phyloP scores from a whole-genome alignment of 2,888 invertebrate species.

The Allygus modestus region DNA sequence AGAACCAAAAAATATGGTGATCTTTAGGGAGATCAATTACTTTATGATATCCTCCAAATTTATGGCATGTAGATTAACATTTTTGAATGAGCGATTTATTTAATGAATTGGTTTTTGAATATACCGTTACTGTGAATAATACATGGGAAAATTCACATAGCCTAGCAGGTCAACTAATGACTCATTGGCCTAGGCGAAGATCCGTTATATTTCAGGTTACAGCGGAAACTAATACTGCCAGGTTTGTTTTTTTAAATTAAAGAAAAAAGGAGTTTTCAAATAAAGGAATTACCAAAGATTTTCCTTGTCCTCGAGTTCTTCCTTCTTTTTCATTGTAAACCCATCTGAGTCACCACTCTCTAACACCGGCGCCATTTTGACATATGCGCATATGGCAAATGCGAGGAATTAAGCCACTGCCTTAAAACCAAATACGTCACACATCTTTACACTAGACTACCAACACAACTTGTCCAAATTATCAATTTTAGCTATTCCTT shows the following conservation, averaged over 20 bases:
- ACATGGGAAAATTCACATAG: constrained; percentile 48
- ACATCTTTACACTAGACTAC: background rate
- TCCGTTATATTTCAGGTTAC: background rate
- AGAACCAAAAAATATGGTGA: too few relatives aligned
- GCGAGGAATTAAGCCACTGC: constrained; percentile 10
- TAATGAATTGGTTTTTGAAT: too few relatives aligned
- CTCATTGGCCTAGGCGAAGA: constrained; percentile 42
- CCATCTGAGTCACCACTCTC: constrained; percentile 57
- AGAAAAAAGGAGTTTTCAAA: background rate
- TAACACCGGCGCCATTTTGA: constrained; percentile 64
- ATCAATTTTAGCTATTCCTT: too few relatives aligned
- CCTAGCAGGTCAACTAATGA: constrained; percentile 53
- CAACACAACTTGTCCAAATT: too few relatives aligned
- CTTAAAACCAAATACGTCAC: constrained; percentile 24
- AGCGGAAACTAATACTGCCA: constrained; percentile 12
- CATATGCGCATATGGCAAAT: constrained; percentile 53
- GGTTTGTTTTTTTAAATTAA: background rate
- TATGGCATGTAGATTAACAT: too few relatives aligned
- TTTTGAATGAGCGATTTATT: too few relatives aligned
- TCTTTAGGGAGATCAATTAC: too few relatives aligned
- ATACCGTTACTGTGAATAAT: background rate
- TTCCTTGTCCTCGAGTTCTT: constrained; percentile 61
- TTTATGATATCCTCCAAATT: too few relatives aligned
- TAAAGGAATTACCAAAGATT: constrained; percentile 63
- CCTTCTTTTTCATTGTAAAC: constrained; percentile 64